Base-by-base conservation (phyloP, 2,797 vertebrate species). In the Falco cherrug region DNA sequence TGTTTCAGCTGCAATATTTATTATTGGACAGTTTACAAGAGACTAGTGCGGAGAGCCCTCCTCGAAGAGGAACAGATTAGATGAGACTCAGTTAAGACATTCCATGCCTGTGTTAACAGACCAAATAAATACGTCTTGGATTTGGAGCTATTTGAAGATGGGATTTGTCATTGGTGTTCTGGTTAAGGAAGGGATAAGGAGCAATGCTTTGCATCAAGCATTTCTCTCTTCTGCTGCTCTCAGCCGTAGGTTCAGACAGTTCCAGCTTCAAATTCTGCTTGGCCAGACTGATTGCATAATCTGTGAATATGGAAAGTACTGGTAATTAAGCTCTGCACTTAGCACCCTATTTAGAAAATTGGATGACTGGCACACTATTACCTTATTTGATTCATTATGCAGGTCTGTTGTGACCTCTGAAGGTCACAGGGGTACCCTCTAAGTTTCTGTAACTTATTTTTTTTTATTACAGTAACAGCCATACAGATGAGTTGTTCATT, bases 241-340 rank as follows among this genome's bases (percentile, higher is more conserved):
- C 65, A 87, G 87, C 57, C 4, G 0, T 63, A 31, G 73, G 70
- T 64, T 93, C 76, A 90, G 54, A 73, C 59, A 37, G 61, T 57
- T 37, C 54, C 35, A 41, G 61, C 57, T 65, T 93, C 57, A 57
- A 59, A 57, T 85, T 94, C 64, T 67, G 35, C 56, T 75, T 4
- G 11, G 33, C 35, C 71, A 91, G 84, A 50, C 68, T 56, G 76
- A 76, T 93, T 89, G 80, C 0, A 0, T 90, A 94, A 94, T 89
- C 69, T 1, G 15, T 90, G 89, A 93, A 73, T 94, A 88, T 63
- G 87, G 57, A 94, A 87, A 92, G 69, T 75, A 31, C 50, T 73
- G 57, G 17, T 92, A 94, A 93, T 95, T 93, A 95, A 93, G 68
- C 65, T 87, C 61, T 37, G 50, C 73, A 50, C 26, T 93, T 96